Conservation (phyloP, 2,888 invertebrate genomes). For the Selenia dentaria region DNA sequence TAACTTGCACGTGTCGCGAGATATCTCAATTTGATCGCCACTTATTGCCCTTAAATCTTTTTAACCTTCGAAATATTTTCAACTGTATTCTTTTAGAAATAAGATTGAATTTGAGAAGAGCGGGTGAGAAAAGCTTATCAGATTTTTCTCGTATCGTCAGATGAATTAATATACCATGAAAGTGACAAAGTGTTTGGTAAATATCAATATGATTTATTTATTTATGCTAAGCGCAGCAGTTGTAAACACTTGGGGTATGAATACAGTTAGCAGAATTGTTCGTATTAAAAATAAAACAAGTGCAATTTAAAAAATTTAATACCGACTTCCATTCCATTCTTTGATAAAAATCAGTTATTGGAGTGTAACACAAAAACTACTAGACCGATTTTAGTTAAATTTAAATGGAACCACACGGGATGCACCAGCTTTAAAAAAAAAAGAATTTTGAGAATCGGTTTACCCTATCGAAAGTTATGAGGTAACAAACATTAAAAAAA, state of each 20-base stretch:
- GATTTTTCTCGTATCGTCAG: conserved; percentile 49
- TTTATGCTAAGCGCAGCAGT: conserved; percentile 17
- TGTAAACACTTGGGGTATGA: conserved; percentile 6
- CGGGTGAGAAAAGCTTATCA: conserved; percentile 39
- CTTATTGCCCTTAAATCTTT: conserved; percentile 56
- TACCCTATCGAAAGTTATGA: too few relatives aligned
- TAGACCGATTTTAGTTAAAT: too few relatives aligned
- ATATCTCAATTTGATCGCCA: conserved; percentile 78
- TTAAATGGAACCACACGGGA: too few relatives aligned
- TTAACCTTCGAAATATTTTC: conserved; percentile 25
- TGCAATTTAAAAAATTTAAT: too few relatives aligned
- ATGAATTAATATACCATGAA: conserved; percentile 70
- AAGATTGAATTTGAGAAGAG: conserved; percentile 24
- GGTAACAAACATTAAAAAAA: too few relatives aligned
- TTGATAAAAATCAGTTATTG: too few relatives aligned
- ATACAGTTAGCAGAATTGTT: too few relatives aligned
- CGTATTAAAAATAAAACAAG: too few relatives aligned
- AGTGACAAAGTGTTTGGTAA: conserved; percentile 51
- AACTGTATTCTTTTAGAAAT: conserved; percentile 15
- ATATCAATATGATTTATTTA: conserved; percentile 44
- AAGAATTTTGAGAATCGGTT: too few relatives aligned
- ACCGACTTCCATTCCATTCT: too few relatives aligned
- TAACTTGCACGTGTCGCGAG: conserved; percentile 76
- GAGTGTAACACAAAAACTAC: too few relatives aligned
- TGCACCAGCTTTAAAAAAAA: too few relatives aligned